Percentiles rank a stretch among this genome's conserved stretches.
These are phyloP conservation scores for Cettia cetti DNA, from an alignment of 2,113 vertebrate species.

Conservation along the genomic window DNA sequence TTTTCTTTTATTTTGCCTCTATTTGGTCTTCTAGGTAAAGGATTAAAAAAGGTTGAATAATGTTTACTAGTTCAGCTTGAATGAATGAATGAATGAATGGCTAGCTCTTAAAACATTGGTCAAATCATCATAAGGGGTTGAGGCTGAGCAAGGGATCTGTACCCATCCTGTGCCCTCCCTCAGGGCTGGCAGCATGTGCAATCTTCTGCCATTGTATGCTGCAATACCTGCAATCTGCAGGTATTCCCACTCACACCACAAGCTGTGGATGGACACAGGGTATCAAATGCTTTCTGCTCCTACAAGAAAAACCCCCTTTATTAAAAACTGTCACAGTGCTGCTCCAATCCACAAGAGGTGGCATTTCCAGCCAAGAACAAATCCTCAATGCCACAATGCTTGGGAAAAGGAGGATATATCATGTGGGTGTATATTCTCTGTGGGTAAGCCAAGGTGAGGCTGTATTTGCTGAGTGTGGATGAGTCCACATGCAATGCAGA, in stretches of 20 bases:
- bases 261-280: not conserved
- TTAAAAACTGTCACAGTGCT: not conserved
- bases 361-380: not conserved
- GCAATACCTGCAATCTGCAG: not conserved
- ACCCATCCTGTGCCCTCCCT: rapidly evolving
- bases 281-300: not conserved
- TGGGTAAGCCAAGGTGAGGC: not conserved
- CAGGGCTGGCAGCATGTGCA: not conserved
- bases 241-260: not conserved
- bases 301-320: not conserved
- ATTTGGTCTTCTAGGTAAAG: not conserved
- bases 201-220: not conserved
- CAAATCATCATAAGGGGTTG: not conserved
- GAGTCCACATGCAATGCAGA: rapidly evolving
- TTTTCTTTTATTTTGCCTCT: not conserved
- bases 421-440: not conserved
- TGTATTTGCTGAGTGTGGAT: not conserved
- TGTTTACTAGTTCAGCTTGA: not conserved
- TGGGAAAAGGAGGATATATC: not conserved
- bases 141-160: not conserved
- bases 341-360: not conserved
- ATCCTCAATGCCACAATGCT: not conserved
- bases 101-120: not conserved
- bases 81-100: not conserved
- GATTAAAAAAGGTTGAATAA: not conserved